Evolutionary conservation across 1,140 invertebrate species (phyloP), one percentile per base, ranked within the genome.

Genomic region (Drosophila neocordata): DNA sequence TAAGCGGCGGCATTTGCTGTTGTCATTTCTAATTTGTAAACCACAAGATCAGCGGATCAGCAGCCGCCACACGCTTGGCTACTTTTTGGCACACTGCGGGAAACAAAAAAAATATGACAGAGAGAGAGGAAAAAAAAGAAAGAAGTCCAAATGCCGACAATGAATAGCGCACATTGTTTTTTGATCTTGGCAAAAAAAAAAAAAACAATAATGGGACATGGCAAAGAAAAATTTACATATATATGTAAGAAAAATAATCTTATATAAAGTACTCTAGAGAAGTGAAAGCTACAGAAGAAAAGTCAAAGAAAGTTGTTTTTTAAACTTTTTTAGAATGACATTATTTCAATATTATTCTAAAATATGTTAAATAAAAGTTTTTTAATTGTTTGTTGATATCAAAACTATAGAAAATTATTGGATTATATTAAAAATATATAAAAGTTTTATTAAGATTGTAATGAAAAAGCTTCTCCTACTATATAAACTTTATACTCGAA

Each of bases 1-100:
- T 67, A 68, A 79, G 67, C 73, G 61, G 55, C 77, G 56, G 55
- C 41, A 65, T 69, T 64, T 72, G 63, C 62, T 85, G 83, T 87
- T 87, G 65, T 75, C 69, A 72, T 79, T 87, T 87, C 65, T 85
- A 87, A 87, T 87, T 85, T 85, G 82, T 85, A 79, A 82, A 51
- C 82, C 75, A 59, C 64, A 76, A 75, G 79, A 82, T 83, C 75
- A 66, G 48, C 55, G 37, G 66, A 74, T 87, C 41, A 48, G 41
- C 41, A 48, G 41, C 41, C 67, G 69, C 72, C 77, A 85, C 79
- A 87, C 83, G 83, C 83, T 88, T 87, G 71, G 72, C 72, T 87
- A 87, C 78, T 87, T 87, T 87, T 87, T 87, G 83, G 83, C 83
- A 87, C 83, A 66, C 75, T 66, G 64, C 61, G 70, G 71, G 79